Base-by-base conservation (phyloP, 2,113 vertebrate species). In the Alexandromys fortis region DNA sequence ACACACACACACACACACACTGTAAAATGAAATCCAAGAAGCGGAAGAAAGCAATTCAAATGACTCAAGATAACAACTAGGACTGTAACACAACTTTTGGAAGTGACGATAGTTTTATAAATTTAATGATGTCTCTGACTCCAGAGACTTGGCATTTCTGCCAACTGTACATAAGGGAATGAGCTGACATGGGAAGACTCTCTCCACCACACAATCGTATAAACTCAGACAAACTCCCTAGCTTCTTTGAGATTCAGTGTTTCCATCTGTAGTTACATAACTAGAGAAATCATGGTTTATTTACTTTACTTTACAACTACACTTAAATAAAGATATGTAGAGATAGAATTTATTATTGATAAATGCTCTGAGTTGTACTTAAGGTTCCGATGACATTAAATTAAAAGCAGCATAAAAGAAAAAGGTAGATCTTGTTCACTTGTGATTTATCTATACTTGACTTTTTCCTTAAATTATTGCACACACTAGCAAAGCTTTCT, bases 321-420 rank as follows among this genome's bases (percentile, higher is more conserved):
- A 88, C 35, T 88, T 92, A 45, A 52, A 95, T 24, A n/a, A 86
- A 33, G 13, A 78, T 75, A 30, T 35, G 5, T 42, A 42, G 33
- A 38, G 4, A 73, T 47, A n/a, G 6, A n/a, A 75, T 61, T 33
- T 70, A 10, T 76, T 83, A 61, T 68, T 86, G 16, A 90, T 89
- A 68, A 92, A 22, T 28, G 28, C 30, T 87, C 81, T 35, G 52
- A 89, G 90, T 92, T 97, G 58, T 58, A 26, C 67, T 49, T 35
- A 45, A 7, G 22, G 67, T 92, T 96, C 89, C 22, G 72, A 92
- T n/a, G 45, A 13, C 35, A 14, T 22, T 61, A 47, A 61, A 19
- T 38, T 55, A 13, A 49, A 47, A 70, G n/a, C 33, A 85, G 24
- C 11, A 3, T 17, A 58, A 65, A 33, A 73, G 24, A 1, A 82